These are phyloP conservation scores for Nasonia giraulti DNA, from an alignment of 1,140 invertebrate species.

Conservation along the genomic window DNA sequence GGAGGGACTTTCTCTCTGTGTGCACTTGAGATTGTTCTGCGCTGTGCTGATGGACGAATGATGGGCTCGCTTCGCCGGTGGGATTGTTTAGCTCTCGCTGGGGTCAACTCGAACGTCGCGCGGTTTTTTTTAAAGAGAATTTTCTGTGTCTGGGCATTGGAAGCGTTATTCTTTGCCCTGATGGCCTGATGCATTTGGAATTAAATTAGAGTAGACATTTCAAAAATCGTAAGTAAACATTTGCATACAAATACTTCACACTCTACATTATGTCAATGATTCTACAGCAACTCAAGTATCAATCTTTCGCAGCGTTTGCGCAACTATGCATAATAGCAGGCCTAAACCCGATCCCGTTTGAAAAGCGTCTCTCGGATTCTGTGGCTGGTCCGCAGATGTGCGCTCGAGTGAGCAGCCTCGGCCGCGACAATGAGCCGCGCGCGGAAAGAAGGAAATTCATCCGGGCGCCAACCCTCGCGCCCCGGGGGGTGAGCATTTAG, in stretches of 20 bases:
- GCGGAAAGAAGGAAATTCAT: conserved; percentile 1
- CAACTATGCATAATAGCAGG: not conserved
- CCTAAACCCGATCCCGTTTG: not conserved
- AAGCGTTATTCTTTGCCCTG: too few species aligned
- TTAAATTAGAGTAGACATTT: too few species aligned
- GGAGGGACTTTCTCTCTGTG: not conserved
- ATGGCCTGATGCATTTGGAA: too few species aligned
- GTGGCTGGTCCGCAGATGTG: conserved; percentile 27
- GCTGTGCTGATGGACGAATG: not conserved
- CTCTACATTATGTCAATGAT: too few species aligned
- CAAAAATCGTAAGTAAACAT: too few species aligned
- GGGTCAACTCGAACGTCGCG: too few species aligned
- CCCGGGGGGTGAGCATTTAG: conserved; percentile 25
- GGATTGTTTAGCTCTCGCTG: not conserved
- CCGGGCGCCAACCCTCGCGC: conserved; percentile 15
- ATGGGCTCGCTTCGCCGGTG: not conserved
- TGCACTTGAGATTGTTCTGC: not conserved
- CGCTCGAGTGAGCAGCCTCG: not conserved
- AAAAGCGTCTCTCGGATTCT: not conserved
- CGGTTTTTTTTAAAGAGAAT: too few species aligned
- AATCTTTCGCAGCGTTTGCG: not conserved
- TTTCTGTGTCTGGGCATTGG: too few species aligned
- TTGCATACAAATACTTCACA: too few species aligned
- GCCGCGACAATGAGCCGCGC: not conserved
- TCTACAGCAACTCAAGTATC: too few species aligned